These are phyloP conservation scores for Bagarius yarrelli DNA, from an alignment of 2,113 vertebrate genomes.

Conservation along the genomic window DNA sequence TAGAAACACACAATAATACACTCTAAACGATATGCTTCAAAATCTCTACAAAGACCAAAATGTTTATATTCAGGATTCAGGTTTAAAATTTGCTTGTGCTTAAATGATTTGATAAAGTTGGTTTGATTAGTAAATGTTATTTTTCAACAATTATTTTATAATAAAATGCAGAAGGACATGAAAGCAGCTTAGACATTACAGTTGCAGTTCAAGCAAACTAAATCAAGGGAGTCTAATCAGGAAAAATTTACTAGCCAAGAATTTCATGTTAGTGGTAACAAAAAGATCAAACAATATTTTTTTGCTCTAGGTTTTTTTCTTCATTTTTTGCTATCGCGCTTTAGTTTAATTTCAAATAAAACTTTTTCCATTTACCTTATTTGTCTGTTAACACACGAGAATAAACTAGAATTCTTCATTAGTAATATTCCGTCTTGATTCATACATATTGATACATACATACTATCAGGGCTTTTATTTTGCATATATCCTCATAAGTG, in stretches of 20 bases:
- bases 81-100: neutral
- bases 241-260: neutral
- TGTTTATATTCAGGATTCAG: neutral
- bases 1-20: conserved; percentile 16
- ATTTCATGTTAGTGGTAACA: neutral
- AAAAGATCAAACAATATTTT: neutral
- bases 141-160: neutral
- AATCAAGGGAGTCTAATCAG: neutral
- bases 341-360: neutral
- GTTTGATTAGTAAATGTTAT: too few relatives aligned
- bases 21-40: neutral
- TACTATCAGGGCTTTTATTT: neutral
- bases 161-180: neutral
- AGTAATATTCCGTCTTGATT: neutral
- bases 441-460: too few relatives aligned
- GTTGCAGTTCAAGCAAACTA: neutral
- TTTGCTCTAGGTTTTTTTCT: neutral
- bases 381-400: neutral
- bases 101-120: neutral
- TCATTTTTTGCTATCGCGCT: neutral
- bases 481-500: neutral
- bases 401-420: neutral
- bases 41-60: neutral
- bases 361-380: neutral
- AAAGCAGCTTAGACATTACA: neutral